Evolutionary conservation across 2,888 invertebrate genomes (phyloP), one percentile per base, ranked within the genome.

Genomic region (Drepana falcataria): DNA sequence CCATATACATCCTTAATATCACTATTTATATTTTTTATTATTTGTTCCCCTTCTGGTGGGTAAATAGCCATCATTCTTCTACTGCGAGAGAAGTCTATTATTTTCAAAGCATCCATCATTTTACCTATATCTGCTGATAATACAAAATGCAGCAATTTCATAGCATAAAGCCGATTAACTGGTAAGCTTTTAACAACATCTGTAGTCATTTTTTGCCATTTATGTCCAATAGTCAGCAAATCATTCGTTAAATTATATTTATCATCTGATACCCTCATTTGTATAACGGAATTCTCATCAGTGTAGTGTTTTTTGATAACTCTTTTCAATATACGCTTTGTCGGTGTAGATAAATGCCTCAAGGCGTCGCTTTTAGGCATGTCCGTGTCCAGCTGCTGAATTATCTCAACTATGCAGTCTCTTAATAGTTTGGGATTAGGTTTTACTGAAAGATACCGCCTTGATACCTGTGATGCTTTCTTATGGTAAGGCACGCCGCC

Each of bases 101-200:
- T 55, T 2, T 68, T 55, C 49, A 82, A 55, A 40, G 73, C 75
- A 49, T 82, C 74, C 3, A 59, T 67, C n/a, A 88, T 59, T 73
- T 77, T 84, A 44, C 58, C 59, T 2, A 85, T 76, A 60, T 85
- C 83, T 5, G 59, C 59, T 7, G 69, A 67, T 55, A 88, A 49
- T 49, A 60, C 58, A 0, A 79, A 61, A 58, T 85, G 79, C 41
- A 88, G 65, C 34, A 79, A 57, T 63, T 87, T 86, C 64, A 86
- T 63, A 33, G 66, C 68, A 35, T 81, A 70, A 0, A 83, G 47
- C 37, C 65, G 73, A 40, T 78, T 69, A 35, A 66, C 57, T 21
- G 70, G 59, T n/a, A 66, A 35, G 55, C 68, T 73, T 0, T 63
- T 59, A 3, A 59, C 55, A 3, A 83, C 49, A 34, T 64, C 65